These are phyloP conservation scores for Dryobota labecula DNA, from an alignment of 2,888 invertebrate genomes.

Conservation along the genomic window DNA sequence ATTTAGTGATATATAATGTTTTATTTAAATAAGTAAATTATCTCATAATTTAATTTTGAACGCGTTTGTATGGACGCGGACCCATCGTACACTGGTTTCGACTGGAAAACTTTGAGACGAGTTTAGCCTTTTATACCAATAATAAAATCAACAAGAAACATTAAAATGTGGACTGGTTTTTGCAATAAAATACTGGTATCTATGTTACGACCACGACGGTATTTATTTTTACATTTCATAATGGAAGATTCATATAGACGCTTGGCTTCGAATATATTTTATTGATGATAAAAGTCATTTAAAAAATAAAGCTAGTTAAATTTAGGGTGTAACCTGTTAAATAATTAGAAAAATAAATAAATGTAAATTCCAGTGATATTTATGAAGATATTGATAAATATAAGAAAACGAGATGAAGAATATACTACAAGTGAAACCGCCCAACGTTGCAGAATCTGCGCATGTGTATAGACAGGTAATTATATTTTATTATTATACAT, in stretches of 20 bases:
- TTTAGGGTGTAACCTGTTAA: too few relatives aligned
- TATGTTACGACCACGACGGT: background rate
- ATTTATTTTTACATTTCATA: background rate
- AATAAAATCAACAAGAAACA: background rate
- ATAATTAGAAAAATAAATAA: too few relatives aligned
- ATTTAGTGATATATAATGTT: too few relatives aligned
- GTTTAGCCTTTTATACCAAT: background rate
- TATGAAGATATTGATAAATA: background rate
- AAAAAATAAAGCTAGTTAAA: too few relatives aligned
- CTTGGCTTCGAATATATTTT: background rate
- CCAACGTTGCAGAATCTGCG: conserved; percentile 10
- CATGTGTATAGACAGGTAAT: conserved; percentile 57
- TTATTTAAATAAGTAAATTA: too few relatives aligned
- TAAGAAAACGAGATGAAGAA: conserved; percentile 29
- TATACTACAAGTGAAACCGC: conserved; percentile 2
- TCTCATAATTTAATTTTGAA: too few relatives aligned
- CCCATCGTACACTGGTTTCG: too few relatives aligned
- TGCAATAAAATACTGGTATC: background rate
- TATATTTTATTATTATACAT: background rate
- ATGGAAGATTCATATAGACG: conserved; percentile 1
- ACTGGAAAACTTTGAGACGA: too few relatives aligned
- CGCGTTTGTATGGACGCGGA: too few relatives aligned
- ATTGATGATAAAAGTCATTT: too few relatives aligned
- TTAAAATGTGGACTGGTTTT: conserved; percentile 22
- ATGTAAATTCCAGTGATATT: background rate